Conservation (phyloP, 1,140 invertebrate genomes). For the Cherax quadricarinatus region DNA sequence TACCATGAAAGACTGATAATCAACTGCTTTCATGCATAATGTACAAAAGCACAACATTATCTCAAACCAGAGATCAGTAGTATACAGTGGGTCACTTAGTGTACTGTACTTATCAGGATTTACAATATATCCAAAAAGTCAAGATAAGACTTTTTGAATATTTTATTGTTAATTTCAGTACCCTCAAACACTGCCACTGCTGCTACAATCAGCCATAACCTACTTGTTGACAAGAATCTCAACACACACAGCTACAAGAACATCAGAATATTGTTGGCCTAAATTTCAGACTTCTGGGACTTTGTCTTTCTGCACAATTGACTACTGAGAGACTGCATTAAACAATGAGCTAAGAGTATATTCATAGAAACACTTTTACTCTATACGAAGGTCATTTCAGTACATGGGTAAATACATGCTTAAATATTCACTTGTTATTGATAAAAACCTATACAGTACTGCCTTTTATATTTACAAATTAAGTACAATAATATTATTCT, state of each 20-base stretch:
- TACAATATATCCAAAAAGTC: background rate
- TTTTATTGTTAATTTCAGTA: background rate
- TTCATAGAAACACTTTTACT: background rate
- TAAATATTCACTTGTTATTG: background rate
- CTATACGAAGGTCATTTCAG: background rate
- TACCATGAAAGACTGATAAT: constrained; percentile 48
- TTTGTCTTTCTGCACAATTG: constrained; percentile 8
- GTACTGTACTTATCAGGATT: constrained; percentile 26
- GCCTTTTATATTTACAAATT: background rate
- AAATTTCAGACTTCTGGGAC: constrained; percentile 45
- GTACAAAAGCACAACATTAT: constrained; percentile 19
- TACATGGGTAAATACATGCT: constrained; percentile 1
- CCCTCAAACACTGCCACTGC: constrained; percentile 12
- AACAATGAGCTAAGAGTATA: constrained; percentile 1
- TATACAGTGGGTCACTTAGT: constrained; percentile 31
- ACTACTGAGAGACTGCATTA: background rate
- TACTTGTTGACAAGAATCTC: constrained; percentile 68
- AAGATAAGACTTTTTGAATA: background rate
- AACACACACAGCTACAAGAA: constrained; percentile 57
- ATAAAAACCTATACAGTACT: background rate
- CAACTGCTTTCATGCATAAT: constrained; percentile 23
- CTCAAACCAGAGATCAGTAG: constrained; percentile 2
- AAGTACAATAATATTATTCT: background rate
- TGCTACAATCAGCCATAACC: constrained; percentile 46
- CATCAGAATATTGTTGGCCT: constrained; percentile 42